phyloP scores from a whole-genome alignment of 2,888 invertebrate species.

The Aproaerema taeniolella region DNA sequence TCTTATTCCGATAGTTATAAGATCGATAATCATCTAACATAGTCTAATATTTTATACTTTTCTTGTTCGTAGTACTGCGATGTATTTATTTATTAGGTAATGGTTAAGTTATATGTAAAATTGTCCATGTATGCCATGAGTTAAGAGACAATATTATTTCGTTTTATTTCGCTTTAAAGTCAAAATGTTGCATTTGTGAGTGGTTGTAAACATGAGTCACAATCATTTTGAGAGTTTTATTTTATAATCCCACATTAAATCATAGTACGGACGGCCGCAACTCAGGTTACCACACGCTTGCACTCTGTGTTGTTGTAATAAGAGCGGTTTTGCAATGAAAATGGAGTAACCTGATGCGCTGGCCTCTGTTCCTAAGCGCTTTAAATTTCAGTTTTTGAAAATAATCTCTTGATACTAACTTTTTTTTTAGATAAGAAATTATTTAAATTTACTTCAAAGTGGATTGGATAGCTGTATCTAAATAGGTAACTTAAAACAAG shows the following conservation, averaged over 20 bases:
- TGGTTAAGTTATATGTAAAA: conserved; percentile 43
- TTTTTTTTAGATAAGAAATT: no score
- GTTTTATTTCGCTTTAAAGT: conserved; percentile 67
- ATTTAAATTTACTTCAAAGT: no score
- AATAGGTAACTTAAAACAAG: no score
- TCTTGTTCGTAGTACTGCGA: conserved; percentile 19
- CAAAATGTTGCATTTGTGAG: conserved; percentile 70
- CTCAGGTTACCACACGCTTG: no score
- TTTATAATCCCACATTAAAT: conserved; percentile 22
- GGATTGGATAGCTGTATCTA: no score
- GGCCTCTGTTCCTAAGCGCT: no score
- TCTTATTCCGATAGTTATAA: conserved; percentile 5
- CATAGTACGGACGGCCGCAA: no score
- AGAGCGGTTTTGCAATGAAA: no score
- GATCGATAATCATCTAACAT: conserved; percentile 10
- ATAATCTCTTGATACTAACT: no score
- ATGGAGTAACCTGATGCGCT: no score
- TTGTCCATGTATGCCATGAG: conserved; percentile 67
- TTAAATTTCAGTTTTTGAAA: no score
- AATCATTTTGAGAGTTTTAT: conserved; percentile 50
- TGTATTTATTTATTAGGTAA: conserved; percentile 58
- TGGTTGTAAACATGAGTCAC: conserved; percentile 74
- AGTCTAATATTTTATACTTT: conserved; percentile 6
- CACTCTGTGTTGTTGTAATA: no score
- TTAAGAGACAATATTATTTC: conserved; percentile 58